Percentiles rank a stretch among this genome's conserved stretches.
Evolutionary conservation across 2,113 vertebrate genomes (phyloP).

Genomic region (Pampusana beccarii): DNA sequence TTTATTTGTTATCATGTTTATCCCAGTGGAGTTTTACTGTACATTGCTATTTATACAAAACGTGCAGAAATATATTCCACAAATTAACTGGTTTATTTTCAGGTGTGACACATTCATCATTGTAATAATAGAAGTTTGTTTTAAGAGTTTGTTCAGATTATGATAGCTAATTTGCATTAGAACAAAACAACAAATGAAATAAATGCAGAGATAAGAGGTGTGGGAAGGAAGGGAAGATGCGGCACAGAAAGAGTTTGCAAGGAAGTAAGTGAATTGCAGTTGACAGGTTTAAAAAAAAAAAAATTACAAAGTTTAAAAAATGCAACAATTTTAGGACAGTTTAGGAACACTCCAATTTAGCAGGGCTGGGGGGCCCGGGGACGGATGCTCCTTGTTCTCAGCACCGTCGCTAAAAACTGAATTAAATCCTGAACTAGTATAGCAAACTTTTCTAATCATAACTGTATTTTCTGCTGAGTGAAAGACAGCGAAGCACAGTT

Average conservation of each 20-base stretch:
- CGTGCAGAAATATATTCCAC: conserved; percentile 41
- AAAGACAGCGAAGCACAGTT: background rate
- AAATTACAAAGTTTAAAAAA: background rate
- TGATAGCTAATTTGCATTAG: background rate
- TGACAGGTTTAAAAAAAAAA: background rate
- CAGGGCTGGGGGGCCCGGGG: too few relatives aligned
- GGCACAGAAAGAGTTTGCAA: background rate
- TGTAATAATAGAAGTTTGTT: conserved; percentile 41
- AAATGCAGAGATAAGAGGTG: background rate
- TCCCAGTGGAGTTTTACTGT: conserved; percentile 44
- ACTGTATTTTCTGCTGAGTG: background rate
- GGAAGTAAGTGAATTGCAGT: background rate
- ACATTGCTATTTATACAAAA: conserved; percentile 54
- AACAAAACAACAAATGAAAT: background rate
- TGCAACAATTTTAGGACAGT: background rate
- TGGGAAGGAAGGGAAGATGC: background rate
- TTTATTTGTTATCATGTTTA: conserved; percentile 65
- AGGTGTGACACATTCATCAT: conserved; percentile 28
- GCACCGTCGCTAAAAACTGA: background rate
- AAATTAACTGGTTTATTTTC: conserved; percentile 62
- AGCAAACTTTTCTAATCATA: background rate
- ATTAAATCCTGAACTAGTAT: background rate
- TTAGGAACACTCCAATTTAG: background rate
- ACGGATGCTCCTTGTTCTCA: too few relatives aligned
- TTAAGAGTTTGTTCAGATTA: conserved; percentile 52